Evolutionary conservation across 2,888 invertebrate genomes (phyloP), one percentile per base, ranked within the genome.

Genomic region (Scaptomyza tumidula): DNA sequence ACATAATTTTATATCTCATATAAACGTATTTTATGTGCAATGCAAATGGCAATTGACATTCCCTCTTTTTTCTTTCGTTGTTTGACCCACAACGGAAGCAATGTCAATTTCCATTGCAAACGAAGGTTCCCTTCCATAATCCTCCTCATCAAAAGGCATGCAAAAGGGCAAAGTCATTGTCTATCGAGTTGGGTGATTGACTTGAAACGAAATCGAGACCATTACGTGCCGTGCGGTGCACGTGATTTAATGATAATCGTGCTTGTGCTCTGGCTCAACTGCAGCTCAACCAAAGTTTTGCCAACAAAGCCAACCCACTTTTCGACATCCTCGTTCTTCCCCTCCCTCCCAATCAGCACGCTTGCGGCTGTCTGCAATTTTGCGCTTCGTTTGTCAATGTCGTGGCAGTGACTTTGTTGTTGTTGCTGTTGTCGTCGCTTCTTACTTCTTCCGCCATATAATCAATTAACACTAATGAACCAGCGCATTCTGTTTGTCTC

Each of bases 401-500:
- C 68, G 72, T 63, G 43, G 55, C 52, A 44, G 62, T 48, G 71
- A 85, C 64, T 71, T 87, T 72, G 73, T 82, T 37, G 6, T 37
- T 37, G 1, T n/a, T 39, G 39, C 14, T 3, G 39, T 39, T 13
- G 50, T 49, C 59, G 68, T 71, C 66, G 69, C 75, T 63, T 57
- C 60, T 48, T 50, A 58, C 86, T 74, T 83, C 85, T 80, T 60
- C 68, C 69, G 83, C 78, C 73, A 76, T 80, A 73, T 81, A 86
- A 90, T 90, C 90, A 90, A 89, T 89, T 90, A 89, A 77, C 78
- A 76, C 79, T 86, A 89, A 90, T 89, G 88, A 90, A 88, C 86
- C 77, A 75, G 71, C 55, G 62, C 71, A 57, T 52, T 50, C 63
- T 48, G 55, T 74, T 44, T 72, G 49, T 43, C 56, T 53, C 54